A percentile compares a stretch with the other conserved stretches of the same genome.
These are phyloP conservation scores for Choristoneura fumiferana DNA, from an alignment of 1,140 invertebrate genomes.

Conservation along the genomic window DNA sequence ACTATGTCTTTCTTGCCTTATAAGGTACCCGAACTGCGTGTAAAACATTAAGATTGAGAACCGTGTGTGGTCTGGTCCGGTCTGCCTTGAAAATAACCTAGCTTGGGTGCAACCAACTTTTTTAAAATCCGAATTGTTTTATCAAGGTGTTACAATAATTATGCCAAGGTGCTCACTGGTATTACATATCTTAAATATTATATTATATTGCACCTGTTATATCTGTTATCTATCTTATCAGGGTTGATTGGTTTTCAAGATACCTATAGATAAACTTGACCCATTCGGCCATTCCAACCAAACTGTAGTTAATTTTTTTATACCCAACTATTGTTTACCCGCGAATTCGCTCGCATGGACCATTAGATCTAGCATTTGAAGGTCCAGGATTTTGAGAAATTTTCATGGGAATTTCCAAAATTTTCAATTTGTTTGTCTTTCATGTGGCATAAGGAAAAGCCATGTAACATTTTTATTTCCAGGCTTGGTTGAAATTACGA, in stretches of 20 bases:
- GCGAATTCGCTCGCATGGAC: no score
- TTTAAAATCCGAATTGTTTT: conserved; percentile 1
- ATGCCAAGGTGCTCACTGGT: conserved; percentile 5
- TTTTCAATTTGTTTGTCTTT: no score
- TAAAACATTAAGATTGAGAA: conserved; percentile 25
- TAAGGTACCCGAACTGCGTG: conserved; percentile 23
- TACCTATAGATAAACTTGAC: conserved; percentile 15
- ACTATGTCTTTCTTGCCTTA: conserved; percentile 21
- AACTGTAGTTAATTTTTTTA: no score
- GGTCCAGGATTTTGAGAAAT: no score
- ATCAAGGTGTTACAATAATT: conserved; percentile 6
- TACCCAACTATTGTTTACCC: no score
- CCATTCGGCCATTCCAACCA: background rate
- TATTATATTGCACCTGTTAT: background rate
- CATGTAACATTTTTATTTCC: no score
- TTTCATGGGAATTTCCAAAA: no score
- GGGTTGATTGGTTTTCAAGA: conserved; percentile 7
- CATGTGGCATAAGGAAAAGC: no score
- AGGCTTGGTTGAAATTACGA: no score
- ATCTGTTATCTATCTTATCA: background rate
- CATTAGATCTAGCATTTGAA: no score
- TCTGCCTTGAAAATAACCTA: conserved; percentile 30
- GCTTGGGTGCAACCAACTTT: conserved; percentile 3
- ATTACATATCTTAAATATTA: background rate
- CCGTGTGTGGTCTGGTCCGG: conserved; percentile 59